A percentile compares a stretch with the other conserved stretches of the same genome.
Conservation (phyloP, 2,113 vertebrate genomes). For the Myotis lucifugus region DNA sequence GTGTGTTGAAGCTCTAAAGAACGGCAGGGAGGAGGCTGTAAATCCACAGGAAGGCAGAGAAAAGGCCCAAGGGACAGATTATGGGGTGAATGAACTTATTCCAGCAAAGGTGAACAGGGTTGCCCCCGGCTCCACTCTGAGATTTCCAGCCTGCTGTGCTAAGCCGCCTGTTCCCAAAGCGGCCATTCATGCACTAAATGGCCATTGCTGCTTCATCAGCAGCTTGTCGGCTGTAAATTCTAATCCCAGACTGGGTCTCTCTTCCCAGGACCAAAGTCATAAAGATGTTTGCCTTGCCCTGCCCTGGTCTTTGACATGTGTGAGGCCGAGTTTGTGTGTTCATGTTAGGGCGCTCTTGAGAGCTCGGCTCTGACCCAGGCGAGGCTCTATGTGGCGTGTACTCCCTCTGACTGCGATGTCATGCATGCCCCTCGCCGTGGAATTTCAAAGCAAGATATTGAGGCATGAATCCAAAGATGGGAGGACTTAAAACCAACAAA, state of each 20-base stretch:
- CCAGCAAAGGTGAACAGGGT: neutral
- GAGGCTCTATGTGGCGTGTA: neutral
- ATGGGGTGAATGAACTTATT: neutral
- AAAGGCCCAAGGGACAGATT: constrained; percentile 2
- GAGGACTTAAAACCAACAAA: constrained; percentile 58
- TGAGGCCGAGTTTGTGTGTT: neutral
- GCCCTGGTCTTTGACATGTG: neutral
- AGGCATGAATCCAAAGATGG: neutral
- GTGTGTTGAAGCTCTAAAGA: constrained; percentile 6
- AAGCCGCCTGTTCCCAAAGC: constrained; percentile 47
- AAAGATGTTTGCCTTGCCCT: constrained; percentile 38
- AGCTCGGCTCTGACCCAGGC: neutral
- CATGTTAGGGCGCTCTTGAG: neutral
- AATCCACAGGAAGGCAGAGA: constrained; percentile 58
- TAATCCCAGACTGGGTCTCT: neutral
- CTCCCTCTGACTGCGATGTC: constrained; percentile 54
- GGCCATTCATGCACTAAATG: constrained; percentile 38
- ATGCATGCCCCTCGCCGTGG: neutral
- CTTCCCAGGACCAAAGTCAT: constrained; percentile 56
- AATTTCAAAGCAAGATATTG: neutral
- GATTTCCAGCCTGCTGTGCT: constrained; percentile 30
- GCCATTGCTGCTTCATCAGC: constrained; percentile 47
- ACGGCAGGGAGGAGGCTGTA: constrained; percentile 8
- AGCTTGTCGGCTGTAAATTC: constrained; percentile 60
- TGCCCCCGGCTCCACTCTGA: neutral